Base-by-base conservation (phyloP, 1,140 invertebrate genomes). In the Nebria ingens region DNA sequence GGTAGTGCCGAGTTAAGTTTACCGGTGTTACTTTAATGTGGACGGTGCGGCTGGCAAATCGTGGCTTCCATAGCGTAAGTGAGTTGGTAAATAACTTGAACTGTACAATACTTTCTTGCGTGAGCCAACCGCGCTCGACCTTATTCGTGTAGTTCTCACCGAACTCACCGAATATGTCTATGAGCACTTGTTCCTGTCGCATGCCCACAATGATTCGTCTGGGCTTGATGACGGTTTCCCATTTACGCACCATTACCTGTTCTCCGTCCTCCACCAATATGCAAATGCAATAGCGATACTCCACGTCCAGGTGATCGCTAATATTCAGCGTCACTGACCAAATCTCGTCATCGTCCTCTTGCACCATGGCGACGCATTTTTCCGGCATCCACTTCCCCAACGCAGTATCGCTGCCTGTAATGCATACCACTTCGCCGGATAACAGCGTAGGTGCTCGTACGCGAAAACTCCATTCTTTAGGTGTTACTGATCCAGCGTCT, bases 121-220 rank as follows among this genome's bases (percentile, higher is more conserved):
- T 93, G 0, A 97, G 72, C 93, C 93, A 97, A 0, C 93, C 93
- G 52, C 80, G 79, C 63, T 88, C 85, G 11, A 91, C 73, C 59
- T 79, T 81, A 21, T 75, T 72, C 34, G 73, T 72, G 17, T 79
- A 76, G 65, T 82, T 80, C 69, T 81, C 17, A 34, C n/a, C 25
- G n/a, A 34, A 77, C 58, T 76, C 74, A 15, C 89, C 68, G 58
- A 68, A 68, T 19, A 40, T 53, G 15, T 62, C 52, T 12, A 62
- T 63, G 25, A 63, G 58, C 0, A 53, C 9, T 38, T 19, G 9
- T 11, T 20, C 23, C 21, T 19, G 23, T 45, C 23, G 11, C 11
- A 50, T 1, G 23, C 23, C 45, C 21, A 12, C 73, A 58, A 66
- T 69, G 54, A 86, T 79, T 19, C 68, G 55, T 53, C 91, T 73